A percentile compares a stretch with the other conserved stretches of the same genome.
Conservation (phyloP, 2,113 vertebrate genomes). For the Verasper variegatus region DNA sequence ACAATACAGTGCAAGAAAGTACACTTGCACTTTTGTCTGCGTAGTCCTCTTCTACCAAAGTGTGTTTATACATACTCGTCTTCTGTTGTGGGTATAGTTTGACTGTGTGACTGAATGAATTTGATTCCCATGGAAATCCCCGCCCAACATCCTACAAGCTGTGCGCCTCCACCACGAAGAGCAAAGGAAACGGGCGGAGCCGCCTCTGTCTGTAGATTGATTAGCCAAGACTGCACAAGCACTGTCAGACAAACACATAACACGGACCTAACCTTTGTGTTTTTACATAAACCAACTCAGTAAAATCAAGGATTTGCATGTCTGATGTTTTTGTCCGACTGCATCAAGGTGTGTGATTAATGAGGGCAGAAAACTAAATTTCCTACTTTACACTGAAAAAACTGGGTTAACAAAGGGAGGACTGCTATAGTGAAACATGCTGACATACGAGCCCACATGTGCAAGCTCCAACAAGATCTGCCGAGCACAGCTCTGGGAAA, state of each 20-base stretch:
- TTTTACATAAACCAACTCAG: slow-evolving; percentile 4
- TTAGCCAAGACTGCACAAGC: slow-evolving; percentile 50
- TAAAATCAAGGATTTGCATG: slow-evolving; percentile 24
- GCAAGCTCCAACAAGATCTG: slow-evolving; percentile 68
- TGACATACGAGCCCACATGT: slow-evolving; percentile 32
- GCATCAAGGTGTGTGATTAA: slow-evolving; percentile 41
- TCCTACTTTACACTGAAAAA: neutral
- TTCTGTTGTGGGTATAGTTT: slow-evolving; percentile 14
- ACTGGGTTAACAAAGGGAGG: slow-evolving; percentile 10
- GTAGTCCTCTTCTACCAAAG: slow-evolving; percentile 5
- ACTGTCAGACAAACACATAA: slow-evolving; percentile 39
- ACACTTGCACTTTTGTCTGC: neutral
- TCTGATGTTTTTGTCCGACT: slow-evolving; percentile 14
- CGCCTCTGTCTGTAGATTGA: slow-evolving; percentile 32
- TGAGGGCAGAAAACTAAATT: slow-evolving; percentile 23
- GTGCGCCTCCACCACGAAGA: slow-evolving; percentile 39
- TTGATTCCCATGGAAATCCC: slow-evolving; percentile 49
- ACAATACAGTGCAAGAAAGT: slow-evolving; percentile 18
- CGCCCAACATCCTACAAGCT: slow-evolving; percentile 32
- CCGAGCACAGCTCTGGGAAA: slow-evolving; percentile 43
- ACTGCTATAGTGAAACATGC: slow-evolving; percentile 25
- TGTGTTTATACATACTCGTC: slow-evolving; percentile 18
- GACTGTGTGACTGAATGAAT: slow-evolving; percentile 13
- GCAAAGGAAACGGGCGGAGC: slow-evolving; percentile 34
- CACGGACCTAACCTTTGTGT: slow-evolving; percentile 19